These are phyloP conservation scores for Pogonomyrmex californicus DNA, from an alignment of 1,140 invertebrate species.

Conservation along the genomic window DNA sequence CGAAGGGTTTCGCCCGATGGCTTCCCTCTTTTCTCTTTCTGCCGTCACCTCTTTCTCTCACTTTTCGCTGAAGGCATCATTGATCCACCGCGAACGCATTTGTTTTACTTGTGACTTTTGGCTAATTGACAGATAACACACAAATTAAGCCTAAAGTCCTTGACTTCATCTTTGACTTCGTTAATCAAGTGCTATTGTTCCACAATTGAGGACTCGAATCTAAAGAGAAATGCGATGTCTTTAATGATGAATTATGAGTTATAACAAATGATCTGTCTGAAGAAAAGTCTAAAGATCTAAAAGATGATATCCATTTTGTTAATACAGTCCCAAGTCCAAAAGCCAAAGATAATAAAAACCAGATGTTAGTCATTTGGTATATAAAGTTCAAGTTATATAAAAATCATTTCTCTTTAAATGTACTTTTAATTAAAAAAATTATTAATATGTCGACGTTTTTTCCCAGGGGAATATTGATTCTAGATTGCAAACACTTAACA, in stretches of 20 bases:
- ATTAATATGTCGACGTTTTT: neutral
- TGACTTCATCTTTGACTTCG: too few species aligned
- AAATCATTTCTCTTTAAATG: neutral
- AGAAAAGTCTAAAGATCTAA: neutral
- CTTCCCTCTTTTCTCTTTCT: conserved; percentile 55
- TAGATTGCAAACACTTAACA: neutral
- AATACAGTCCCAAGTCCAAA: neutral
- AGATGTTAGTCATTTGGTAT: neutral
- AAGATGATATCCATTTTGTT: neutral
- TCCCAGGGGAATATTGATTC: neutral
- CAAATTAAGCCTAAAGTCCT: neutral
- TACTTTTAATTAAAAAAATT: neutral
- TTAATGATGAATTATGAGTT: neutral
- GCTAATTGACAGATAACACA: conserved; percentile 17
- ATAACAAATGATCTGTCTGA: neutral
- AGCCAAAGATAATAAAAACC: neutral
- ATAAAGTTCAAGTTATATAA: neutral
- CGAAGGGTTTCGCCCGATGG: conserved; percentile 64
- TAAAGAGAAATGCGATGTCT: neutral
- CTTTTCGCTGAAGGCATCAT: conserved; percentile 20
- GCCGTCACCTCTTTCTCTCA: conserved; percentile 51
- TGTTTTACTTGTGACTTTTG: neutral
- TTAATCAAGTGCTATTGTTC: conserved; percentile 10
- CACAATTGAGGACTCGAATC: neutral
- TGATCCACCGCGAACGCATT: neutral